A percentile compares a stretch with the other conserved stretches of the same genome.
phyloP scores from a whole-genome alignment of 35 echinoderm and acorn worm species.

The Ophioderma brevispina region DNA sequence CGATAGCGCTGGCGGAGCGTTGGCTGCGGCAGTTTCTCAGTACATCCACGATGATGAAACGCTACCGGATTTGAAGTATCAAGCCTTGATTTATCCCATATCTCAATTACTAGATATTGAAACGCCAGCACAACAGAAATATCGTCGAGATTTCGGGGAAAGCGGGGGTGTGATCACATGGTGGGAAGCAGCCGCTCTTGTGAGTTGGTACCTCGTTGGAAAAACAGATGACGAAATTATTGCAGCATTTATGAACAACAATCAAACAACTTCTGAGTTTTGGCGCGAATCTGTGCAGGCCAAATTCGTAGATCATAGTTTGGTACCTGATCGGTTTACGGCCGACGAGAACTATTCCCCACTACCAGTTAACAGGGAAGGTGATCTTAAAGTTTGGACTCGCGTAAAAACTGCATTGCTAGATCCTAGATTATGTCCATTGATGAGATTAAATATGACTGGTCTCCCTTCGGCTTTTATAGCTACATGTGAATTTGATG shows the following conservation, averaged over 20 bases:
- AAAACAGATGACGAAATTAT: conserved; percentile 24
- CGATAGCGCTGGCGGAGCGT: conserved; percentile 75
- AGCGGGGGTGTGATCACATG: conserved; percentile 44
- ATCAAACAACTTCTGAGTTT: conserved; percentile 25
- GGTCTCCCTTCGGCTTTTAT: conserved; percentile 75
- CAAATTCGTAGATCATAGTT: conserved; percentile 26
- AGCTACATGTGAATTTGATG: conserved; percentile 84
- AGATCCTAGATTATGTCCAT: conserved; percentile 41
- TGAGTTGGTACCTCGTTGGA: conserved; percentile 27
- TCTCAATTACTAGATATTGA: conserved; percentile 42
- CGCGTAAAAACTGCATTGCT: conserved; percentile 35
- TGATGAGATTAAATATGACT: conserved; percentile 52
- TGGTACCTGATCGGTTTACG: conserved; percentile 34
- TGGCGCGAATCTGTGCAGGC: conserved; percentile 1
- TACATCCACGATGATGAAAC: conserved; percentile 26
- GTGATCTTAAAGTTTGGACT: conserved; percentile 22
- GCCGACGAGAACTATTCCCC: neutral
- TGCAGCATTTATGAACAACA: conserved; percentile 11
- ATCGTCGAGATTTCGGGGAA: conserved; percentile 29
- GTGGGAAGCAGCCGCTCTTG: conserved; percentile 5
- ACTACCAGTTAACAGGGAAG: neutral
- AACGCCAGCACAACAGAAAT: conserved; percentile 49
- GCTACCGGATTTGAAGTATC: conserved; percentile 53
- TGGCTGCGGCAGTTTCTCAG: conserved; percentile 58
- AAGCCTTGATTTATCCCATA: conserved; percentile 53